These are phyloP conservation scores for Drosophila subpulchrella DNA, from an alignment of 1,140 invertebrate species.

Conservation along the genomic window DNA sequence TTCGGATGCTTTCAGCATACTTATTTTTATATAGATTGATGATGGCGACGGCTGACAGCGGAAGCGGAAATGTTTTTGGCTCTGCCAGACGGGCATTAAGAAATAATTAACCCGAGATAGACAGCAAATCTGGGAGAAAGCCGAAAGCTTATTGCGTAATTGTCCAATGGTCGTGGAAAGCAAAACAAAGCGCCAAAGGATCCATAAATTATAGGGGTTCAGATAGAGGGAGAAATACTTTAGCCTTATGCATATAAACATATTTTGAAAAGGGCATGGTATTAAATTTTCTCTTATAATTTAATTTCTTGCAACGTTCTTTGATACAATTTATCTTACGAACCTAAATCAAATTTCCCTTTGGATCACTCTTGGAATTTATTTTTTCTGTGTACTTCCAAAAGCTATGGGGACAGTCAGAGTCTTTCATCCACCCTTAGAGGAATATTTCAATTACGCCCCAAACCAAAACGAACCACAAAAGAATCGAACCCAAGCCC, in stretches of 20 bases:
- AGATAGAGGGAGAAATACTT: slow-evolving; percentile 6
- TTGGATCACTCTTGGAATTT: no score
- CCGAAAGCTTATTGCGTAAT: slow-evolving; percentile 74
- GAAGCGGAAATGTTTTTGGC: slow-evolving; percentile 67
- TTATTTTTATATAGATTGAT: slow-evolving; percentile 68
- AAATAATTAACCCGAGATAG: slow-evolving; percentile 70
- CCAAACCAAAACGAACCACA: slow-evolving; percentile 26
- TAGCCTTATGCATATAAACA: not conserved
- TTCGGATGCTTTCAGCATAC: slow-evolving; percentile 4
- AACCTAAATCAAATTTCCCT: no score
- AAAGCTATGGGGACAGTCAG: not conserved
- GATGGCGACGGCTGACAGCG: slow-evolving; percentile 60
- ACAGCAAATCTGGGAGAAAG: slow-evolving; percentile 44
- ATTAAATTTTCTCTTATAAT: not conserved
- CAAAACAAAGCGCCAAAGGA: slow-evolving; percentile 16
- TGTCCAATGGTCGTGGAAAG: slow-evolving; percentile 64
- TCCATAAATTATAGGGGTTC: slow-evolving; percentile 22
- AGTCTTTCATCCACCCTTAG: slow-evolving; percentile 5
- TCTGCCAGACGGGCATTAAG: slow-evolving; percentile 55
- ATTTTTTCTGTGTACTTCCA: not conserved
- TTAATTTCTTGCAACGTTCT: not conserved
- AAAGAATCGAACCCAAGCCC: slow-evolving; percentile 23
- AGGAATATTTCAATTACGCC: slow-evolving; percentile 42
- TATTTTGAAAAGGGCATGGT: no score
- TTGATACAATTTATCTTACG: no score